Conservation (phyloP, 2,797 vertebrate species). For the Psittacula echo region DNA sequence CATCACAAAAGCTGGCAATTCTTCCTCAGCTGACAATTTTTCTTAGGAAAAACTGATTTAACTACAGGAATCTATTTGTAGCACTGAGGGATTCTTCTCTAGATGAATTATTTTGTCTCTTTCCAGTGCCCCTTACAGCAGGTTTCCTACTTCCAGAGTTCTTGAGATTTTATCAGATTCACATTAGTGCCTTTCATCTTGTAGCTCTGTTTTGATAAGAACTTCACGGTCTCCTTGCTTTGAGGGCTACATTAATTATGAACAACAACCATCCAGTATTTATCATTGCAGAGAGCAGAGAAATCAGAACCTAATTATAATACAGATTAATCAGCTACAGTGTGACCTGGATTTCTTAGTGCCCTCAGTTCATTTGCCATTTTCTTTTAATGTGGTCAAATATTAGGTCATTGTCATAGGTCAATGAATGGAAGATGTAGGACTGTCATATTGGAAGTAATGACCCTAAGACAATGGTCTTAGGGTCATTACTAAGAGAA, state of each 20-base stretch:
- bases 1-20: neutral
- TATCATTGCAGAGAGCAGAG: neutral
- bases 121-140: neutral
- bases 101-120: neutral
- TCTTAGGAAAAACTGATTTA: neutral
- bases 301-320: slow-evolving; percentile 14
- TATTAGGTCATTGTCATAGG: neutral
- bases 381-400: neutral
- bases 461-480: neutral
- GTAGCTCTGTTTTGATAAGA: neutral
- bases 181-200: neutral
- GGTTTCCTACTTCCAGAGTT: neutral
- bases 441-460: neutral
- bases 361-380: neutral
- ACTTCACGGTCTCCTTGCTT: neutral
- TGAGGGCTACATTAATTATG: slow-evolving; percentile 28
- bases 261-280: neutral
- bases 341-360: neutral
- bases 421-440: neutral
- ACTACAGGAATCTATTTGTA: neutral
- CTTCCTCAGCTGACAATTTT: neutral
- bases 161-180: neutral
- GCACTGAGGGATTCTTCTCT: neutral
- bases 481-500: no score
- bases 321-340: neutral